phyloP scores from a whole-genome alignment of 2,797 vertebrate species.

The Hyperoplus immaculatus region DNA sequence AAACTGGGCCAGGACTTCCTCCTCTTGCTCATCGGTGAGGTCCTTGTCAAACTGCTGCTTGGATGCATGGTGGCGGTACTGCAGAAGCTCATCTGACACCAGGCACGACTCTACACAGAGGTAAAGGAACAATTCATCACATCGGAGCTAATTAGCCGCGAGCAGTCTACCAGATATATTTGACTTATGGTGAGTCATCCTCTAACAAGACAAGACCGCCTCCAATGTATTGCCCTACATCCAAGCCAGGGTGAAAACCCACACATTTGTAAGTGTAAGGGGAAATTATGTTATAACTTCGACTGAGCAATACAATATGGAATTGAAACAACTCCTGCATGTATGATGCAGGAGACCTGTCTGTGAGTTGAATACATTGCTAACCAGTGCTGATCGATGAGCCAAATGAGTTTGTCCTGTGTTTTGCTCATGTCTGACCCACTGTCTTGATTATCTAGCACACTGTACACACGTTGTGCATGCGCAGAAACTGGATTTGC shows the following conservation, averaged over 20 bases:
- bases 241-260: conserved; percentile 7
- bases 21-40: conserved; percentile 91
- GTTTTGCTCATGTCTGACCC: no score
- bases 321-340: neutral
- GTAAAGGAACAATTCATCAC: conserved; percentile 57
- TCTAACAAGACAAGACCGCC: conserved; percentile 35
- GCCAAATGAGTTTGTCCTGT: no score
- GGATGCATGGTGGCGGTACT: conserved; percentile 94
- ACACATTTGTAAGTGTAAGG: conserved; percentile 13
- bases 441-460: neutral
- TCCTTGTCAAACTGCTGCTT: conserved; percentile 91
- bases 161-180: conserved; percentile 55
- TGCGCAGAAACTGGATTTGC: neutral
- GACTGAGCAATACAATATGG: neutral
- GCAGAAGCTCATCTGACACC: conserved; percentile 93
- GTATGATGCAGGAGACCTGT: neutral
- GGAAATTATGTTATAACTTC: conserved; percentile 26
- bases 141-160: conserved; percentile 58
- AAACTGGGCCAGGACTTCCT: conserved; percentile 92
- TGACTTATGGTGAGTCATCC: conserved; percentile 54
- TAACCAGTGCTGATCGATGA: neutral
- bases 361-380: neutral
- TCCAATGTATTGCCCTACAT: conserved; percentile 13
- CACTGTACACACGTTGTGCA: no score
- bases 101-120: conserved; percentile 90